Evolutionary conservation across 92 coral and sea anemone genomes (phyloP), one percentile per base, ranked within the genome.

Genomic region (Phenganax stokvisi): DNA sequence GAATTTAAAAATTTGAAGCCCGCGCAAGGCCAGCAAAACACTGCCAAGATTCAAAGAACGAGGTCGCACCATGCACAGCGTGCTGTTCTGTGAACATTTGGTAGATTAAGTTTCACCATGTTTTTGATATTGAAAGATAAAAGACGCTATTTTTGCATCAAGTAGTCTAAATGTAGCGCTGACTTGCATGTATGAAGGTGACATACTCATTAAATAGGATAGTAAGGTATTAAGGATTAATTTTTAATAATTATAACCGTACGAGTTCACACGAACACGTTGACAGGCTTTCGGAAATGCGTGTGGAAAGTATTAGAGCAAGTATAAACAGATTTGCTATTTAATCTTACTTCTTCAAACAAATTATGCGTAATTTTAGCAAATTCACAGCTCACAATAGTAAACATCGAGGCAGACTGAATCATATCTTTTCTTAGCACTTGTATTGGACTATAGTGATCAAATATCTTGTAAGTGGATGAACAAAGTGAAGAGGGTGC

Each of bases 241-340:
- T 7, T 37, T 25, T 28, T 68, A 30, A 51, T 16, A 30, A 37
- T 17, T 9, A 0, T 27, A 10, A 66, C 9, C 20, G 1, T 30
- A 27, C 47, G 73, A 16, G 37, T 68, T 68, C 73, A 68, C 73
- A 68, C 73, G 73, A 52, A 30, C 47, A 68, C 15, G 73, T 30
- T 68, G 73, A 68, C 73, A 68, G 47, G 73, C 73, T 16, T 30
- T 6, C 73, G 53, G 73, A 68, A 68, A 68, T 53, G 73, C 73
- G 53, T 68, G n/a, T 30, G 73, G 47, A 27, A 68, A 12, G 54
- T n/a, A 68, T 68, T 28, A 68, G 30, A 7, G 52, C 73, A 68
- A 30, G 53, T 30, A 68, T 30, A 68, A 68, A 68, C 73, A 68
- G 73, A 68, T 68, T 68, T 68, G 47, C 3, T 20, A 0, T 64